These are phyloP conservation scores for Physocephala rufipes DNA, from an alignment of 2,888 invertebrate species.

Conservation along the genomic window DNA sequence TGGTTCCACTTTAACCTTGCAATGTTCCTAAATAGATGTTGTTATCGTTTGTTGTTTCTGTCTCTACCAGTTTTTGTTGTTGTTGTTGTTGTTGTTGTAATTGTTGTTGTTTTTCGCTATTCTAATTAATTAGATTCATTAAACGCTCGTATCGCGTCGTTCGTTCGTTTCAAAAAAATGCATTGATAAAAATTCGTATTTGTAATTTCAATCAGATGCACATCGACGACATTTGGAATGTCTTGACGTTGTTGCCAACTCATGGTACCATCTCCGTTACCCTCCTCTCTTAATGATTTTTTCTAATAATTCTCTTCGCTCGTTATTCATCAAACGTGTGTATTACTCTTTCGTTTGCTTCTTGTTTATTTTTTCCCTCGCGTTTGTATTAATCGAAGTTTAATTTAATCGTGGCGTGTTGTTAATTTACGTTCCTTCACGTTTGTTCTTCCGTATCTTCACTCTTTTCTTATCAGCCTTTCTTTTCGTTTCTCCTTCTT, in stretches of 20 bases:
- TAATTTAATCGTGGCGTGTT: slow-evolving; percentile 21
- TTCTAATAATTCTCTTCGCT: slow-evolving; percentile 23
- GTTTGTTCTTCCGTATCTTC: too few species aligned
- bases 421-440: too few species aligned
- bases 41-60: slow-evolving; percentile 33
- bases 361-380: slow-evolving; percentile 28
- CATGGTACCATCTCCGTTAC: neutral
- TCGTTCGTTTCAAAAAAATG: neutral
- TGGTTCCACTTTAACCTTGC: slow-evolving; percentile 26
- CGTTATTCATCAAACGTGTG: too few species aligned
- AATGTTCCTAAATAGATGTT: neutral
- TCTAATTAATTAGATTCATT: slow-evolving; percentile 29
- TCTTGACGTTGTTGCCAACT: neutral
- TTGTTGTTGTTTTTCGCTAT: slow-evolving; percentile 35
- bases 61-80: slow-evolving; percentile 11
- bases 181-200: slow-evolving; percentile 35
- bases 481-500: slow-evolving; percentile 10
- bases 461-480: too few species aligned
- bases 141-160: neutral
- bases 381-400: slow-evolving; percentile 23
- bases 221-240: slow-evolving; percentile 2
- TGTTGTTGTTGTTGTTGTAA: slow-evolving; percentile 24
- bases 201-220: slow-evolving; percentile 26
- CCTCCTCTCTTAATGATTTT: neutral
- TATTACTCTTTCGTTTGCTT: neutral